A percentile compares a stretch with the other conserved stretches of the same genome.
Evolutionary conservation across 2,888 invertebrate genomes (phyloP).

Genomic region (Dendrolimus houi): DNA sequence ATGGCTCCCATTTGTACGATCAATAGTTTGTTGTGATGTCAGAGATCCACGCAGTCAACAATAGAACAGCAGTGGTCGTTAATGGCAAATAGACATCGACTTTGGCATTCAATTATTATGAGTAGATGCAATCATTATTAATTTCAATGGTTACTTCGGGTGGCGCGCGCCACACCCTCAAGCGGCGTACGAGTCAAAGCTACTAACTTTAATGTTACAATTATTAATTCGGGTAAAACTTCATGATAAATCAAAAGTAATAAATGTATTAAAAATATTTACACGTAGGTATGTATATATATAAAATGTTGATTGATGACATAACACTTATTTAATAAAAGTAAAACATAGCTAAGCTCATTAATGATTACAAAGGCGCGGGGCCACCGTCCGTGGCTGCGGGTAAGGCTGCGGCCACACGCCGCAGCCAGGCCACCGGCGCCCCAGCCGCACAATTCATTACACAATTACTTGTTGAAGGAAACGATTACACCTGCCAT

Average conservation of each 20-base stretch:
- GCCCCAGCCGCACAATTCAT: constrained; percentile 54
- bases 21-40: constrained; percentile 67
- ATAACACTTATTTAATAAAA: constrained; percentile 73
- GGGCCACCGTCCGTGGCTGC: constrained; percentile 57
- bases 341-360: constrained; percentile 75
- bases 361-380: constrained; percentile 71
- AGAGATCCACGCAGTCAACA: constrained; percentile 53
- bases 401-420: constrained; percentile 13
- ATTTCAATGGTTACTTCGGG: background rate
- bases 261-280: constrained; percentile 71
- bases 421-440: constrained; percentile 24
- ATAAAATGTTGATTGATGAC: constrained; percentile 74
- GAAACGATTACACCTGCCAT: constrained; percentile 69
- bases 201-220: constrained; percentile 28
- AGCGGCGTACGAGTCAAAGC: constrained; percentile 25
- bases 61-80: constrained; percentile 51
- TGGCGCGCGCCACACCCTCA: constrained; percentile 14
- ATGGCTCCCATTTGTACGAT: constrained; percentile 72
- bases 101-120: constrained; percentile 68
- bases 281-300: constrained; percentile 58
- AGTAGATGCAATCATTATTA: constrained; percentile 12
- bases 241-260: constrained; percentile 59
- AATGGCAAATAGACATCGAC: constrained; percentile 67
- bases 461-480: constrained; percentile 48
- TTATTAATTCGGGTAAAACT: constrained; percentile 63